Evolutionary conservation across 2,888 invertebrate species (phyloP).

Genomic region (Elgonia sp.): DNA sequence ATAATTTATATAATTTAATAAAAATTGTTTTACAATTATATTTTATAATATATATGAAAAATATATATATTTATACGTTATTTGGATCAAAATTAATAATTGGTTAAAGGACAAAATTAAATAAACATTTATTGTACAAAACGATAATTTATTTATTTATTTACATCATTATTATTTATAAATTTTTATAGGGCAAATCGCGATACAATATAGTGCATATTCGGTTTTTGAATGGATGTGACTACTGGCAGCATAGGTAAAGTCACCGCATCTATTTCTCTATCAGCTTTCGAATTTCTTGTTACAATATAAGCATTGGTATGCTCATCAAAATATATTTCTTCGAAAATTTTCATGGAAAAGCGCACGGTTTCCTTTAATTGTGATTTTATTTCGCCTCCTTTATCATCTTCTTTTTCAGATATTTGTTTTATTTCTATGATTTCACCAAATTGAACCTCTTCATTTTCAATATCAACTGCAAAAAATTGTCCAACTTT

Average conservation of each 20-base stretch:
- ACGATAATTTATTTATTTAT: too few species aligned
- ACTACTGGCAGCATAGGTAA: slow-evolving; percentile 16
- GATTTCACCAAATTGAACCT: slow-evolving; percentile 57
- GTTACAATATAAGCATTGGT: slow-evolving; percentile 38
- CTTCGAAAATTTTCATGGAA: slow-evolving; percentile 20
- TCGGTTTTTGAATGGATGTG: background rate
- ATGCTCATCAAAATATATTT: slow-evolving; percentile 51
- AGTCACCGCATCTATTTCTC: slow-evolving; percentile 4
- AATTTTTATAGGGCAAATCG: slow-evolving; percentile 33
- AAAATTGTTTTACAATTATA: too few species aligned
- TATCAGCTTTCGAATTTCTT: slow-evolving; percentile 30
- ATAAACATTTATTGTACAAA: too few species aligned
- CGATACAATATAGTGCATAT: slow-evolving; percentile 30
- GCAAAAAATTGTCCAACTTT: slow-evolving; percentile 41
- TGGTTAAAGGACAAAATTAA: too few species aligned
- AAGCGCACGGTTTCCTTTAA: slow-evolving; percentile 24
- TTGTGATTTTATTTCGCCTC: background rate
- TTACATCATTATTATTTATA: too few species aligned
- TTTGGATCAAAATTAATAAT: too few species aligned
- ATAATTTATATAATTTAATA: too few species aligned
- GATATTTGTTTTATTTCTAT: slow-evolving; percentile 46
- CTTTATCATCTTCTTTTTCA: background rate
- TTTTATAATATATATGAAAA: too few species aligned
- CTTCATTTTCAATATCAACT: slow-evolving; percentile 33
- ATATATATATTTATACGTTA: too few species aligned